Evolutionary conservation across 2,888 invertebrate genomes (phyloP).

Genomic region (Hirtodrosophila cameraria): DNA sequence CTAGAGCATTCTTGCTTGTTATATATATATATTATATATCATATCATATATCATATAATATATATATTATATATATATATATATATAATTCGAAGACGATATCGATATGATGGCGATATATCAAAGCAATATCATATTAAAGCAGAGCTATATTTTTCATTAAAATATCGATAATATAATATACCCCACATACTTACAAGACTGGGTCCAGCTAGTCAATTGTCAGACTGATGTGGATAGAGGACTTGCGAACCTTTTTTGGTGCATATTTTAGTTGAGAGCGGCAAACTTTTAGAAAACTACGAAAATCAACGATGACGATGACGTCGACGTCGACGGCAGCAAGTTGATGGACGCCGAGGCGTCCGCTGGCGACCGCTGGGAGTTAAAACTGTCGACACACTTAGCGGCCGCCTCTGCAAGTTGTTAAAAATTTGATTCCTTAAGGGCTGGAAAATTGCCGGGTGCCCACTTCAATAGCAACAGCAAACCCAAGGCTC

Average conservation of each 20-base stretch:
- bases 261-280: conserved; percentile 61
- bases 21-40: too few relatives aligned
- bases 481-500: conserved; percentile 10
- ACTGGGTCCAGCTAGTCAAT: background rate
- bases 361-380: conserved; percentile 36
- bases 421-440: conserved; percentile 75
- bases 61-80: too few relatives aligned
- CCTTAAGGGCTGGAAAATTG: conserved; percentile 73
- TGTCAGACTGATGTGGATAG: background rate
- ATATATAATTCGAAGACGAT: too few relatives aligned
- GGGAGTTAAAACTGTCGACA: conserved; percentile 73
- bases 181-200: too few relatives aligned
- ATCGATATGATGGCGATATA: too few relatives aligned
- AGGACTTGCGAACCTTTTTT: conserved; percentile 17
- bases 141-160: too few relatives aligned
- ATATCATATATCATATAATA: too few relatives aligned
- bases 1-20: too few relatives aligned
- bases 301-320: conserved; percentile 24
- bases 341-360: conserved; percentile 57
- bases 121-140: too few relatives aligned
- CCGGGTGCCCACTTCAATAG: conserved; percentile 68
- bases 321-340: conserved; percentile 8
- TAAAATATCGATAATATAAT: too few relatives aligned
- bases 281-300: conserved; percentile 50
- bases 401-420: conserved; percentile 73